phyloP scores from a whole-genome alignment of 2,797 vertebrate species.

The Sebastolobus alascanus region DNA sequence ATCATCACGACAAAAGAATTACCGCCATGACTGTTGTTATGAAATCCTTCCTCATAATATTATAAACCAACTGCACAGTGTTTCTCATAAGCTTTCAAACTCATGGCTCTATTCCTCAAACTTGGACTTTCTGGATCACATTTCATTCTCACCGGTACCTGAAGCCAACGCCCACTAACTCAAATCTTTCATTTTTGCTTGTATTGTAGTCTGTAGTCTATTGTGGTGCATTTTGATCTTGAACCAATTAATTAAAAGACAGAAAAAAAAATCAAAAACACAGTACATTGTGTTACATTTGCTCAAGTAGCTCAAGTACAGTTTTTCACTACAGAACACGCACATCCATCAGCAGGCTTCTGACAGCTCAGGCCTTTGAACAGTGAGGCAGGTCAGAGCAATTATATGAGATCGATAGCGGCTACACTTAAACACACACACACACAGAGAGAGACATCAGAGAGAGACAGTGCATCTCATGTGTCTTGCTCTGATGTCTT shows the following conservation, averaged over 20 bases:
- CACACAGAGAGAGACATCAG: not conserved
- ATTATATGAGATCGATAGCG: slow-evolving; percentile 89
- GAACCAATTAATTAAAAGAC: not conserved
- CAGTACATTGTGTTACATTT: not conserved
- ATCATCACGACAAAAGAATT: not conserved
- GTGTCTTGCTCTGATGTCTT: not conserved
- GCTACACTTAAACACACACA: slow-evolving; percentile 51
- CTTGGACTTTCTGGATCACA: not conserved
- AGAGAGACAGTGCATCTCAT: slow-evolving; percentile 13
- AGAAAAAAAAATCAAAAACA: not conserved
- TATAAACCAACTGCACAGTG: not conserved
- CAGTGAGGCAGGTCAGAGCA: slow-evolving; percentile 79
- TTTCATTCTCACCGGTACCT: not conserved
- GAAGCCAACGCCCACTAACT: not conserved
- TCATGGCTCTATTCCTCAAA: not conserved
- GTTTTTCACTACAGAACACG: slow-evolving; percentile 12
- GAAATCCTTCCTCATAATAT: not conserved
- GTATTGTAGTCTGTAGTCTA: too few species aligned
- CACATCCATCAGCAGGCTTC: slow-evolving; percentile 59
- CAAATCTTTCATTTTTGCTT: not conserved
- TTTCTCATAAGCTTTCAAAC: not conserved
- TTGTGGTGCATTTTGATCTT: not conserved
- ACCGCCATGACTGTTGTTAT: not conserved
- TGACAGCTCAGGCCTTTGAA: slow-evolving; percentile 80
- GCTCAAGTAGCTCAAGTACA: not conserved